These are phyloP conservation scores for Netelia inedita DNA, from an alignment of 2,888 invertebrate genomes.

Conservation along the genomic window DNA sequence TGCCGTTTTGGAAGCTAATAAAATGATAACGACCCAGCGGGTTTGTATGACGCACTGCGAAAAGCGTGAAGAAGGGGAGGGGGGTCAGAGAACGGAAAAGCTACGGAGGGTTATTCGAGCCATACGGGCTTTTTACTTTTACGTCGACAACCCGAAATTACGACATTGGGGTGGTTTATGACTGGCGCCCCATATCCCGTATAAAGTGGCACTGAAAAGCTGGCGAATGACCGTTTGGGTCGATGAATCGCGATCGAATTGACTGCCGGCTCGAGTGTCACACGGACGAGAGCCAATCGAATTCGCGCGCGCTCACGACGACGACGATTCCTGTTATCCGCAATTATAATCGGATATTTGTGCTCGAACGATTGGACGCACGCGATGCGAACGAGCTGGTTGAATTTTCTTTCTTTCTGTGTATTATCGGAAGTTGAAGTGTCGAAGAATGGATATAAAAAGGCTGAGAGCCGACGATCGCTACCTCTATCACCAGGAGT, in stretches of 20 bases:
- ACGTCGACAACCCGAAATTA: slow-evolving; percentile 77
- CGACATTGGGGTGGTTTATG: slow-evolving; percentile 72
- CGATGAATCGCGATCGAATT: slow-evolving; percentile 64
- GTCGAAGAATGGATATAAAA: slow-evolving; percentile 22
- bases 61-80: slow-evolving; percentile 3
- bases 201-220: slow-evolving; percentile 63
- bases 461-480: slow-evolving; percentile 13
- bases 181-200: slow-evolving; percentile 64
- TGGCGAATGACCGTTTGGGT: slow-evolving; percentile 45
- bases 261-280: slow-evolving; percentile 50
- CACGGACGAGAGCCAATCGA: slow-evolving; percentile 55
- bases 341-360: slow-evolving; percentile 45
- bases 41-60: slow-evolving; percentile 69
- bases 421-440: slow-evolving; percentile 31
- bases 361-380: slow-evolving; percentile 12
- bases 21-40: slow-evolving; percentile 80
- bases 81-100: slow-evolving; percentile 34
- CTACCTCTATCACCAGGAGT: slow-evolving; percentile 29
- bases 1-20: slow-evolving; percentile 78
- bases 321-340: slow-evolving; percentile 28
- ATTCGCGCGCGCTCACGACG: slow-evolving; percentile 36
- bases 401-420: slow-evolving; percentile 23
- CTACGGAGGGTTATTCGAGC: slow-evolving; percentile 38
- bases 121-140: slow-evolving; percentile 75
- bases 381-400: background rate